Base-by-base conservation (phyloP, 2,888 invertebrate genomes). In the Pandemis corylana region DNA sequence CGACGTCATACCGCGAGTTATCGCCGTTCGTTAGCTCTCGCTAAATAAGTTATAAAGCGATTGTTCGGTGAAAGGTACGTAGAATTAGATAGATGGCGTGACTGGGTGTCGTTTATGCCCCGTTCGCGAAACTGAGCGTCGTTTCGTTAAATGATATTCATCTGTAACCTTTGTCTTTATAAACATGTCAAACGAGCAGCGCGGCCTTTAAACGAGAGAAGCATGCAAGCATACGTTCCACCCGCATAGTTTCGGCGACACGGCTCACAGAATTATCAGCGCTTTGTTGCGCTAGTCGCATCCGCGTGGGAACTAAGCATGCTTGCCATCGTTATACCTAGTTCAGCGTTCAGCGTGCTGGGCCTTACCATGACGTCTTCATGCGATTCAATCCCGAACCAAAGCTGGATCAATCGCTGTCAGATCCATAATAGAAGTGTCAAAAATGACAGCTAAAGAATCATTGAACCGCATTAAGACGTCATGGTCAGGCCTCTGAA, bases 31-130 rank as follows among this genome's bases (percentile, higher is more conserved):
- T 93, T 93, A 93, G 87, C 87, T 87, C 20, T 88, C 86, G 89
- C 90, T 94, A 93, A 94, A 90, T 93, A 93, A 94, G 94, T 93
- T 93, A 93, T 94, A 93, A 89, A 89, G 89, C 89, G 92, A 93
- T 93, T 89, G 92, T 88, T 88, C 84, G 84, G 80, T 81, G 81
- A 89, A 86, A 86, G 88, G 90, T 90, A 86, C 86, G 89, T 87
- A 85, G 88, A 86, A 92, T 93, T 92, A 89, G 92, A 93, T 92
- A 91, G 91, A 93, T 94, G 93, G 92, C 94, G 94, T 94, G 94
- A 94, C 94, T 94, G 83, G 86, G 89, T 87, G 92, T 93, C 94
- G 90, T 94, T 94, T 93, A 90, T 88, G 89, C 87, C 81, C 85
- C 85, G 82, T 86, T 88, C 84, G 89, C 88, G 87, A 90, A 88